Percentiles rank a stretch among this genome's conserved stretches.
These are phyloP conservation scores for Cydia splendana DNA, from an alignment of 1,140 invertebrate genomes.

Conservation along the genomic window DNA sequence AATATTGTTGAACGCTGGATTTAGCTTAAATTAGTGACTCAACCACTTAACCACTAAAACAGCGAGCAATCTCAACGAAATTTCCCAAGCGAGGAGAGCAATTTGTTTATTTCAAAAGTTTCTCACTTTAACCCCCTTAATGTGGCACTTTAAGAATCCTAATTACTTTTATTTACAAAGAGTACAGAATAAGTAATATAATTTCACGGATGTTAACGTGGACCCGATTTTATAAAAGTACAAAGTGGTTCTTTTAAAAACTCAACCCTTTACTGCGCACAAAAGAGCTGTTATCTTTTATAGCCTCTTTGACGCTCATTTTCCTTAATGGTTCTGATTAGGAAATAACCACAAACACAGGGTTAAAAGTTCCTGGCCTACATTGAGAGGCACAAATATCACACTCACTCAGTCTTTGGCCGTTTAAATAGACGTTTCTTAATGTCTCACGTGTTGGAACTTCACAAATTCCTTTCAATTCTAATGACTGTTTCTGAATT, in stretches of 20 bases:
- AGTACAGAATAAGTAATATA: background rate
- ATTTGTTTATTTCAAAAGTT: conserved; percentile 17
- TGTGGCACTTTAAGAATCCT: background rate
- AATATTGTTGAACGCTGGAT: background rate
- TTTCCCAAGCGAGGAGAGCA: background rate
- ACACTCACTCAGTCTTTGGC: too few relatives aligned
- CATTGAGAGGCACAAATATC: too few relatives aligned
- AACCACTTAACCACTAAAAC: background rate
- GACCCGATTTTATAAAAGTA: too few relatives aligned
- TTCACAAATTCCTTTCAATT: background rate
- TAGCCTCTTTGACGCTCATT: too few relatives aligned
- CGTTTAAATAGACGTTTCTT: too few relatives aligned
- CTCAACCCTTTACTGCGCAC: too few relatives aligned
- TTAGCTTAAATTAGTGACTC: background rate
- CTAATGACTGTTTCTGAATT: background rate
- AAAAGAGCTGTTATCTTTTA: too few relatives aligned
- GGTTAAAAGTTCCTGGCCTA: too few relatives aligned
- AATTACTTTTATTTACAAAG: conserved; percentile 6
- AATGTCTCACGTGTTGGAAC: background rate
- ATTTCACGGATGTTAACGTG: too few relatives aligned
- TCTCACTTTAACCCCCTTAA: background rate
- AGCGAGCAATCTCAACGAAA: background rate
- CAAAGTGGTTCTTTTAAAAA: too few relatives aligned
- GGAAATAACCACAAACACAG: too few relatives aligned
- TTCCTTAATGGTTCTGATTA: too few relatives aligned